Evolutionary conservation across 2,797 vertebrate genomes (phyloP), one percentile per base, ranked within the genome.

Genomic region (Syngnathus acus): DNA sequence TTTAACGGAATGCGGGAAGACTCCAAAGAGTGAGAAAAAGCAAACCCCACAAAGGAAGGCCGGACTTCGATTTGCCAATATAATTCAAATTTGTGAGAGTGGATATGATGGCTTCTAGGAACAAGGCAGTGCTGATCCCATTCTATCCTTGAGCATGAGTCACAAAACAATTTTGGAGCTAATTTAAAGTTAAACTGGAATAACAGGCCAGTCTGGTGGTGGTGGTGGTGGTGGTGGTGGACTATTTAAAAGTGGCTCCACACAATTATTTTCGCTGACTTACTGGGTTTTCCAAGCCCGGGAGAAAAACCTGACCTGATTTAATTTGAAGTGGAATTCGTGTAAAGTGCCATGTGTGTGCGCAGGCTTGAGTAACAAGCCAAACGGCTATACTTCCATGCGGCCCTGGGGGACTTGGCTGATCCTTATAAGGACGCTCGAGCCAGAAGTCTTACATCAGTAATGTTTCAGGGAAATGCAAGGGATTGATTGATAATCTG

Each of bases 251-350:
- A 67, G 64, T 53, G 72, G 53, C 66, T 63, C 62, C 50, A 50
- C 68, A 65, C 42, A 43, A 39, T 53, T 68, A 40, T 16, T 77
- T 80, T 75, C 73, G 70, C 78, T 82, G 82, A 81, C 72, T 74
- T 65, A 50, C 54, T 67, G 66, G 69, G 61, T 78, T 76, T 66
- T 82, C 61, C 68, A 50, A 54, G 67, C 5, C 4, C 68, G 57
- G 51, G 74, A 81, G 71, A 77, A 77, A 85, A 80, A 82, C 72
- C 73, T 87, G 84, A 89, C 81, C 84, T 77, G 78, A 82, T 78
- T 87, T 79, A 65, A 72, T 68, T 72, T 67, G 67, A 75, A 61
- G 75, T 89, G 87, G 86, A 86, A 68, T 59, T 71, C 55, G 66
- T 79, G 83, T 82, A 85, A 77, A 68, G 63, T 66, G 38, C 70